phyloP scores from a whole-genome alignment of 2,113 vertebrate species.

The Trochalopteron elliotii region DNA sequence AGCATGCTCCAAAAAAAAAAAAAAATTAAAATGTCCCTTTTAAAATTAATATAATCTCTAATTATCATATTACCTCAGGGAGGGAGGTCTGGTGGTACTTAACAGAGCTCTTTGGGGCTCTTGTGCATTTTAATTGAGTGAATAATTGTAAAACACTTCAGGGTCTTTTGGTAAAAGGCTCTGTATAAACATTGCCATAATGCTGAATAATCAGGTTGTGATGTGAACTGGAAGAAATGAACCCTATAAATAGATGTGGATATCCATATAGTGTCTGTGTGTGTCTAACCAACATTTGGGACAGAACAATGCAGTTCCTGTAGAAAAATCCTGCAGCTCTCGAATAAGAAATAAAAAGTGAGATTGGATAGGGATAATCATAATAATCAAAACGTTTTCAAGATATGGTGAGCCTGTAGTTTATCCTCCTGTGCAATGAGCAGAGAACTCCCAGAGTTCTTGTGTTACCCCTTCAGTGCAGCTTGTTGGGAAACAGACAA shows the following conservation, averaged over 20 bases:
- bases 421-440: neutral
- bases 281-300: neutral
- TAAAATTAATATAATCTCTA: conserved; percentile 48
- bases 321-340: neutral
- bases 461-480: neutral
- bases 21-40: neutral
- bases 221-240: conserved; percentile 13
- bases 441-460: neutral
- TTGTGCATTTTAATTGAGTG: conserved; percentile 61
- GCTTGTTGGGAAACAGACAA: neutral
- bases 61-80: conserved; percentile 48
- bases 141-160: conserved; percentile 49
- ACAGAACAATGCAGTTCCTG: neutral
- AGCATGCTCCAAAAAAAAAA: neutral
- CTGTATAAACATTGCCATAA: conserved; percentile 24
- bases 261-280: neutral
- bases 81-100: conserved; percentile 31
- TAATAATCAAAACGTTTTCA: neutral
- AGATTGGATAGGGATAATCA: neutral
- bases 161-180: conserved; percentile 31
- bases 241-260: neutral
- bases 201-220: conserved; percentile 11
- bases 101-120: conserved; percentile 46
- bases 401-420: neutral
- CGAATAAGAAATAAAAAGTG: neutral